Conservation (phyloP, 2,797 vertebrate species). For the Amblyopsis hoosieri region DNA sequence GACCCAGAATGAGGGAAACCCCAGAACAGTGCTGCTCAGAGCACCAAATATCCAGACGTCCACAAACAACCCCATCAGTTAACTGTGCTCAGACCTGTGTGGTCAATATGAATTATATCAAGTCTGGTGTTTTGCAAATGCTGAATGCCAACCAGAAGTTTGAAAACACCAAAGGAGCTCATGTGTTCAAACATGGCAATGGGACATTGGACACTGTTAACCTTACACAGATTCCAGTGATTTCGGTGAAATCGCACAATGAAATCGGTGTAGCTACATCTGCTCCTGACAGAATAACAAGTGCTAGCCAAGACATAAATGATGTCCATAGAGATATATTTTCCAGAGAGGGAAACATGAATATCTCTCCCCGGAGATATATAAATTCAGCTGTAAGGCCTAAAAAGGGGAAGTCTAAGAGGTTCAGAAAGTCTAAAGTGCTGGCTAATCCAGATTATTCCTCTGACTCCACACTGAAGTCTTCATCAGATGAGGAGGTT, state of each 20-base stretch:
- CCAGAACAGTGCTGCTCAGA: neutral
- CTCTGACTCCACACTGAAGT: conserved; percentile 68
- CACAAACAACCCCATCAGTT: conserved; percentile 11
- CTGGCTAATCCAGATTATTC: conserved; percentile 55
- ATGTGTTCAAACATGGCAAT: conserved; percentile 10
- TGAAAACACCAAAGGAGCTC: conserved; percentile 11
- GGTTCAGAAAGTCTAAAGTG: conserved; percentile 63
- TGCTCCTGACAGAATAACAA: conserved; percentile 16
- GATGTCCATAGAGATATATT: conserved; percentile 7
- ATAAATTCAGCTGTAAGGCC: conserved; percentile 14
- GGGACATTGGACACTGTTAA: conserved; percentile 5
- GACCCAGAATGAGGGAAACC: neutral
- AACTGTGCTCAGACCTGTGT: conserved; percentile 29
- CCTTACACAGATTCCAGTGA: conserved; percentile 3
- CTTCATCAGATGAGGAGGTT: conserved; percentile 73
- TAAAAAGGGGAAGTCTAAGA: conserved; percentile 70
- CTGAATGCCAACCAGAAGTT: conserved; percentile 11
- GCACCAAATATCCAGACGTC: conserved; percentile 15
- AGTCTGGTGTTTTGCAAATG: conserved; percentile 7
- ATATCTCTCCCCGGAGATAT: conserved; percentile 7
- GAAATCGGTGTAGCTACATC: conserved; percentile 9
- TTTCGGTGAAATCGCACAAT: conserved; percentile 5
- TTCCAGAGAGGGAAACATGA: conserved; percentile 24
- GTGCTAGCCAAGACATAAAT: conserved; percentile 8
- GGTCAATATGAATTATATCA: conserved; percentile 39